Conservation (phyloP, 2,797 vertebrate species). For the Zalophus californianus region DNA sequence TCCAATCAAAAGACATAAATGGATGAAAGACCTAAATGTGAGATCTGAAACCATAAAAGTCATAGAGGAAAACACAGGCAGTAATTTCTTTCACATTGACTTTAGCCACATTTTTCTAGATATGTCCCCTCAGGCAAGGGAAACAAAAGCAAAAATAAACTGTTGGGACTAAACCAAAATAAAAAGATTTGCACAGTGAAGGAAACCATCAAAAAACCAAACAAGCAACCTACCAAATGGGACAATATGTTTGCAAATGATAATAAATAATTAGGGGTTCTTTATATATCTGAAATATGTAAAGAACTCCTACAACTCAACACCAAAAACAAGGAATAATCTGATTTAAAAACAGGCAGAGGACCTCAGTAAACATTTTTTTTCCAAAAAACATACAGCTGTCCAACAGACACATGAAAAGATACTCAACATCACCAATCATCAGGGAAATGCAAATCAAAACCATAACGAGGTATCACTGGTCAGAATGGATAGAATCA, state of each 20-base stretch:
- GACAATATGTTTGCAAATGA: background rate
- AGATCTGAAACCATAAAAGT: background rate
- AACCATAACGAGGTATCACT: background rate
- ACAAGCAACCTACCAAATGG: background rate
- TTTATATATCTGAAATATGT: background rate
- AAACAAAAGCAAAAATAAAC: background rate
- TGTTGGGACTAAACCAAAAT: background rate
- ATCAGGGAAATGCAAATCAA: background rate
- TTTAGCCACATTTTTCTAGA: background rate
- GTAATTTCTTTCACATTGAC: background rate
- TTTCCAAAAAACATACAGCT: background rate
- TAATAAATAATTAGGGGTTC: background rate
- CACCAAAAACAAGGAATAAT: background rate
- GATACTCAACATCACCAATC: background rate
- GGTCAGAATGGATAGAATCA: background rate
- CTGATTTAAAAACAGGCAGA: background rate
- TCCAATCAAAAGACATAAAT: background rate
- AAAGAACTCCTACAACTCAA: background rate
- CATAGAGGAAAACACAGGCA: background rate
- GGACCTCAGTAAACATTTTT: background rate
- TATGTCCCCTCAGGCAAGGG: background rate
- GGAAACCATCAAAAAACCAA: background rate
- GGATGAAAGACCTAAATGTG: background rate
- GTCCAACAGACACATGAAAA: background rate
- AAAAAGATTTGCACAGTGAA: background rate